Evolutionary conservation across 2,113 vertebrate genomes (phyloP), one percentile per base, ranked within the genome.

Genomic region (Emydocephalus ijimae): DNA sequence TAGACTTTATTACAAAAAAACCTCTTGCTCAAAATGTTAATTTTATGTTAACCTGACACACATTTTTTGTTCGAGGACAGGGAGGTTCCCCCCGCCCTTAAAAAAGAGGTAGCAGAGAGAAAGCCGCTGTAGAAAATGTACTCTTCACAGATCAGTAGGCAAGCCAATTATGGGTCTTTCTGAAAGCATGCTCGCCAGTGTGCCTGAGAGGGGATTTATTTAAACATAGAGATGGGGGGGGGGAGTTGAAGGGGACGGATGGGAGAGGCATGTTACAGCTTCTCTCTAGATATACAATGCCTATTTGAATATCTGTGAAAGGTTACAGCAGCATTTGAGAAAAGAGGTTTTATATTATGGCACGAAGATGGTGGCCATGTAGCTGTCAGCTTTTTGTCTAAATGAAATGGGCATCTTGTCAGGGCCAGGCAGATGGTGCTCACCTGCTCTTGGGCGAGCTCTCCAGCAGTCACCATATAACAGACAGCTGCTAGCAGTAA

Each of bases 381-480:
- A 69, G 93, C 92, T 91, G 92, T 89, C 93, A 89, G 93, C 93
- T 94, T 94, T 94, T 92, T 92, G 91, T 94, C 93, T 91, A 55
- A 94, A 91, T 56, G 89, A 94, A 92, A 92, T 10, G 93, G 96
- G 96, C 97, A 94, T 97, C 97, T 96, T 90, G 95, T 97, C 91
- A 89, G 96, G 96, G 96, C 91, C n/a, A 0, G 97, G 96, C 98
- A 98, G 98, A 98, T 98, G 98, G 98, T 0, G 97, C 97, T 98
- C 98, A 98, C 98, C 98, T 98, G 98, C 97, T 98, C 86, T 81
- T 86, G n/a, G 97, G 97, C 97, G 59, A 85, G 89, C 97, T 97
- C 97, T 96, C 96, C 96, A 89, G 94, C 96, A 97, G 95, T 96
- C 96, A 96, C 97, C 97, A 97, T 96, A 98, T 98, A 96, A 98